Evolutionary conservation across 2,113 vertebrate genomes (phyloP).

Genomic region (Phaetusa simplex): DNA sequence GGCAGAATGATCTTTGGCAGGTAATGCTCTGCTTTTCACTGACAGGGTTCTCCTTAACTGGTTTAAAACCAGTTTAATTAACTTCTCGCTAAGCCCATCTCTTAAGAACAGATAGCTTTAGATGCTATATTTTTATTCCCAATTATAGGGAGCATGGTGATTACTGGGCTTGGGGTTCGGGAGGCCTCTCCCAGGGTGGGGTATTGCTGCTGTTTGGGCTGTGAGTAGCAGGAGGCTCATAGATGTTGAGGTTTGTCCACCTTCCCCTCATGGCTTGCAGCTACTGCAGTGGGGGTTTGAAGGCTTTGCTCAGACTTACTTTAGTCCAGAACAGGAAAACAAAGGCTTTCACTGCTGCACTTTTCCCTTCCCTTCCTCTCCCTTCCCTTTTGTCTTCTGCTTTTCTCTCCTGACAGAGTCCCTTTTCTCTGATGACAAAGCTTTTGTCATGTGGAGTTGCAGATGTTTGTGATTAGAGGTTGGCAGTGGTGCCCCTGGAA

Average conservation of each 20-base stretch:
- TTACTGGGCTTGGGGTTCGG: not conserved
- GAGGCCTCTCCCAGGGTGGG: conserved; percentile 34
- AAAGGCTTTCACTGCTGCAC: not conserved
- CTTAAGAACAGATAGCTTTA: not conserved
- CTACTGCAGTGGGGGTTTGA: not conserved
- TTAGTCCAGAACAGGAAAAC: not conserved
- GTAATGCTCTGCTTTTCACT: not conserved
- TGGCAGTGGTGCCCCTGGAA: not conserved
- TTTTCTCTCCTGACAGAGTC: not conserved
- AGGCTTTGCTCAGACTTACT: not conserved
- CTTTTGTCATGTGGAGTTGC: not conserved
- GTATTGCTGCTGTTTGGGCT: not conserved
- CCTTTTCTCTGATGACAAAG: not conserved
- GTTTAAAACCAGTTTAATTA: not conserved
- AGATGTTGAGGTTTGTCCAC: not conserved
- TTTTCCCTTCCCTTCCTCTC: not conserved
- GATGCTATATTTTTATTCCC: not conserved
- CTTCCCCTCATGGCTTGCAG: not conserved
- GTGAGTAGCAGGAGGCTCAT: not conserved
- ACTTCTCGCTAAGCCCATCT: not conserved
- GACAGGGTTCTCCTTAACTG: not conserved
- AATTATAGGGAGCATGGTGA: not conserved
- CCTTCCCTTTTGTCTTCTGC: not conserved
- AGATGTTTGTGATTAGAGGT: not conserved
- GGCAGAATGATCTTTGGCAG: not conserved